Conservation (phyloP, 2,888 invertebrate species). For the Eupithecia vulgata region DNA sequence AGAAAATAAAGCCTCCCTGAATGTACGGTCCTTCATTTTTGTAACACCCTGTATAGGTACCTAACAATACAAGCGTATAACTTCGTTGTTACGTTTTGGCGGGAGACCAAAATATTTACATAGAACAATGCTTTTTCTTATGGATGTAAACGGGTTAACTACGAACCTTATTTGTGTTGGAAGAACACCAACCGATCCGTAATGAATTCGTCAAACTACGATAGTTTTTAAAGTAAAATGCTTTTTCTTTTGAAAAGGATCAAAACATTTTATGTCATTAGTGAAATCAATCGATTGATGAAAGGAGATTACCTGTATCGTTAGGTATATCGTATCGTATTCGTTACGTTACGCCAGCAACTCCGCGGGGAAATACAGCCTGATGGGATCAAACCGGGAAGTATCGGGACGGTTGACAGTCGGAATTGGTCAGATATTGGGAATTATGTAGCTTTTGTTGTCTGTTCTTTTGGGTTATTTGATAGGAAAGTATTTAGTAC, state of each 20-base stretch:
- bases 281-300: neutral
- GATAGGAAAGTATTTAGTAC: neutral
- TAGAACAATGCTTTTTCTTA: neutral
- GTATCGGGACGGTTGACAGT: conserved; percentile 25
- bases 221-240: too few species aligned
- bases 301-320: neutral
- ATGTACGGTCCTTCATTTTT: too few species aligned
- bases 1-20: too few species aligned
- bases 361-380: conserved; percentile 32
- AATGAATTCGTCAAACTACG: too few species aligned
- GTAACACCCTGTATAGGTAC: too few species aligned
- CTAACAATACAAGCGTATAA: too few species aligned
- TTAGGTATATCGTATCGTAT: neutral
- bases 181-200: too few species aligned
- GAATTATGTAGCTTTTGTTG: conserved; percentile 21
- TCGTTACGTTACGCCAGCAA: neutral
- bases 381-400: conserved; percentile 25
- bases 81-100: too few species aligned
- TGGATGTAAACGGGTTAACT: too few species aligned
- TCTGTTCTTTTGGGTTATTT: conserved; percentile 1
- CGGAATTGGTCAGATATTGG: conserved; percentile 22
- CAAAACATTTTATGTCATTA: neutral
- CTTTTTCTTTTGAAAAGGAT: neutral
- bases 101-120: too few species aligned
- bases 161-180: too few species aligned